Evolutionary conservation across 2,797 vertebrate genomes (phyloP).

Genomic region (Antrozous pallidus): DNA sequence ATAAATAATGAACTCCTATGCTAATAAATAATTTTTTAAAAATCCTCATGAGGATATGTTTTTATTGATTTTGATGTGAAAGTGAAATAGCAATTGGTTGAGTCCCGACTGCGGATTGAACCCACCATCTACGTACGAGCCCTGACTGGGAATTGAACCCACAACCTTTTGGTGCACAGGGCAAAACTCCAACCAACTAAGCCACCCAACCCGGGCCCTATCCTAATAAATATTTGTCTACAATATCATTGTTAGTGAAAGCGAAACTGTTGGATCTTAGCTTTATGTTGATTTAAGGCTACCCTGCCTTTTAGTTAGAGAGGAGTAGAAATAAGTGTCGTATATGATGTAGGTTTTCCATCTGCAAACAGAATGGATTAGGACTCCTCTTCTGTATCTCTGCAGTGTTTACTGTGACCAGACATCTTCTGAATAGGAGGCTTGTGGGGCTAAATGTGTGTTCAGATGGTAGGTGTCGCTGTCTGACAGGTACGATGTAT

Average conservation of each 20-base stretch:
- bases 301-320: neutral
- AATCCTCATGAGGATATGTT: neutral
- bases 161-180: neutral
- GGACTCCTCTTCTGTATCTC: neutral
- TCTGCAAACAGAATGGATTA: neutral
- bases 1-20: neutral
- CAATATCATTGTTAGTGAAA: neutral
- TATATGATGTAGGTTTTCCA: neutral
- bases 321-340: neutral
- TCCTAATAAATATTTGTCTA: neutral
- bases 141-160: neutral
- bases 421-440: neutral
- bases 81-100: neutral
- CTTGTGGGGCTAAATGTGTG: neutral
- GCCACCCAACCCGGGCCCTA: neutral
- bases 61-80: neutral
- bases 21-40: neutral
- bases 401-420: neutral
- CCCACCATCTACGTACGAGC: too few species aligned
- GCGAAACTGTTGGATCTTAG: neutral
- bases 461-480: neutral
- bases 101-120: neutral
- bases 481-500: neutral
- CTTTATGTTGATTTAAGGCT: slow-evolving; percentile 8
- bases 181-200: neutral